Evolutionary conservation across 1,140 invertebrate species (phyloP), one percentile per base, ranked within the genome.

Genomic region (Anastrepha ludens): DNA sequence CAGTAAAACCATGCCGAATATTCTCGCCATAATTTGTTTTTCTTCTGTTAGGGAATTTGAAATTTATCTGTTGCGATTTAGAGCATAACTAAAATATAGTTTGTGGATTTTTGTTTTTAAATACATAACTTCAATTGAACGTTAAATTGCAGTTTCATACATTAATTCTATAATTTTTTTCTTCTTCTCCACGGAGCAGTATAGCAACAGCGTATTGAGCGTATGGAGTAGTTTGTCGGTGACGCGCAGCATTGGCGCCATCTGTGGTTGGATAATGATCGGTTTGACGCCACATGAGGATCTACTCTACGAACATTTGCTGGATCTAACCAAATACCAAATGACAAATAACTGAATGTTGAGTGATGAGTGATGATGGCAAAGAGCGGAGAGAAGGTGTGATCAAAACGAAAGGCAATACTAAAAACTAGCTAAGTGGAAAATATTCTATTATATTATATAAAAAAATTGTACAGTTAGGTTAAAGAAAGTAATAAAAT

Each of bases 331-430:
- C 87, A 92, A 92, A 90, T 93, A 93, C 92, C 91, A 93, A 89
- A 90, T 93, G 90, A 93, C 90, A 92, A 93, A 93, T 93, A 93
- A 92, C 92, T 93, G 91, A 93, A 90, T 74, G 89, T 89, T 90
- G 90, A 91, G 90, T 78, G 20, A 60, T 55, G 59, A 11, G 60
- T 85, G 17, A 17, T 15, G 47, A 50, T 20, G 15, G 4, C 4
- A 62, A 55, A 9, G 29, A 2, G 59, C 62, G 86, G 62, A 60
- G 41, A 67, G 55, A 11, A 64, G 15, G 29, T 41, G 15, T 2
- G 62, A 2, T 59, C 9, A 50, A 88, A 55, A 85, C 20, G 55
- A 86, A 47, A 65, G 20, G 17, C 13, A 55, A 70, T 50, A 70
- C 39, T 74, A 64, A 55, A 65, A 47, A 88, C 9, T 86, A 50